These are phyloP conservation scores for Malurus leucopterus DNA, from an alignment of 2,797 vertebrate species.

Conservation along the genomic window DNA sequence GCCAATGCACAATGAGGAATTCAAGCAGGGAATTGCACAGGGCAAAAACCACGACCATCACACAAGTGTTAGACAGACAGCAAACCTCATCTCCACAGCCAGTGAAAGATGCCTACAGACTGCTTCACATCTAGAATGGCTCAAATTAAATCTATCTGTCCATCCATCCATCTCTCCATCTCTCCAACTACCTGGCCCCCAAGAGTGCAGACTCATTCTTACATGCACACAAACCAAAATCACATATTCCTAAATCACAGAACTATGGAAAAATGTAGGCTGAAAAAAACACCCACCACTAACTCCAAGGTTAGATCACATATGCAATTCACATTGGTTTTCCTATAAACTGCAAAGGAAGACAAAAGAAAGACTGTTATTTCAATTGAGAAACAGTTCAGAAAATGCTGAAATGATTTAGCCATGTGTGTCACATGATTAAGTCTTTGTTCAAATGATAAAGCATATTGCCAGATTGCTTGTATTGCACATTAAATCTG, in stretches of 20 bases:
- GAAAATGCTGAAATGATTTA: background rate
- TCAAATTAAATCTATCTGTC: background rate
- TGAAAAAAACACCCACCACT: background rate
- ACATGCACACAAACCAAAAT: background rate
- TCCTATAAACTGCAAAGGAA: background rate
- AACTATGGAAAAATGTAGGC: background rate
- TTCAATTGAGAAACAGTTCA: background rate
- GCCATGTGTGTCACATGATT: accelerated
- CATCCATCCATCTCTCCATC: background rate
- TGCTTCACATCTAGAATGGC: background rate
- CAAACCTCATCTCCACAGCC: background rate
- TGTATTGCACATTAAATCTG: background rate
- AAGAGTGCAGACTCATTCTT: background rate
- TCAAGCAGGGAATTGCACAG: background rate
- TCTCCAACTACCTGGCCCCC: too few relatives aligned
- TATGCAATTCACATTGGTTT: background rate
- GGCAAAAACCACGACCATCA: background rate
- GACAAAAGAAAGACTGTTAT: background rate
- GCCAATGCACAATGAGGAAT: background rate
- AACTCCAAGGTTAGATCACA: background rate
- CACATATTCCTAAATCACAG: background rate
- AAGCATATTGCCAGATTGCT: background rate
- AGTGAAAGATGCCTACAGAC: background rate
- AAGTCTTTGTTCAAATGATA: background rate
- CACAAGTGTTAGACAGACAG: background rate